phyloP scores from a whole-genome alignment of 2,888 invertebrate genomes.

The Alloscopus bannaensis region DNA sequence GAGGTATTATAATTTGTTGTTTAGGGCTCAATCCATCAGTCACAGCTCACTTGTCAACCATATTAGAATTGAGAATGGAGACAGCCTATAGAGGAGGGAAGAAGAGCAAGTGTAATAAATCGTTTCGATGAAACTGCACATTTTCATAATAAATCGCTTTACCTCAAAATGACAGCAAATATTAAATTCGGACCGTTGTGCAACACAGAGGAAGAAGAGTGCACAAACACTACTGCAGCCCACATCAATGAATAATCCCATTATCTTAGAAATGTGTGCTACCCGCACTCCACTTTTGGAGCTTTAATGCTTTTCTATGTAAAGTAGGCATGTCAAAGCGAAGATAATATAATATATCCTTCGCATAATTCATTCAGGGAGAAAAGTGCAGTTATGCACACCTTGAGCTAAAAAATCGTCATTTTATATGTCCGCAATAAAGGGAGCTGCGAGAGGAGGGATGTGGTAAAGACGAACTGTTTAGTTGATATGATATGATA shows the following conservation, averaged over 20 bases:
- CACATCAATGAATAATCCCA: too few species aligned
- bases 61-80: conserved; percentile 11
- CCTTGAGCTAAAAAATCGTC: conserved; percentile 16
- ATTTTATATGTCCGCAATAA: too few species aligned
- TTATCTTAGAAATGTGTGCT: neutral
- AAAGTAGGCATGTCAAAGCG: neutral
- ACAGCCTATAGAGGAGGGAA: neutral
- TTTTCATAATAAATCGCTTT: conserved; percentile 30
- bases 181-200: conserved; percentile 17
- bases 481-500: conserved; percentile 5
- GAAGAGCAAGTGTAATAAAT: conserved; percentile 6
- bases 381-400: conserved; percentile 19
- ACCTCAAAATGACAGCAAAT: conserved; percentile 16
- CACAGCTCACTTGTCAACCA: conserved; percentile 19
- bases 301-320: too few species aligned
- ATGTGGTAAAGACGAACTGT: neutral
- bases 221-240: too few species aligned
- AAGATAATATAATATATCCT: neutral
- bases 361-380: neutral
- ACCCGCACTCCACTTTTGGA: conserved; percentile 18
- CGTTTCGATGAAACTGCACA: conserved; percentile 19
- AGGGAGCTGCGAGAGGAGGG: neutral
- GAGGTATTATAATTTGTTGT: conserved; percentile 6
- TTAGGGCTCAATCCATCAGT: conserved; percentile 13
- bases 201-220: too few species aligned